phyloP scores from a whole-genome alignment of 2,113 vertebrate species.

The Scortum barcoo region DNA sequence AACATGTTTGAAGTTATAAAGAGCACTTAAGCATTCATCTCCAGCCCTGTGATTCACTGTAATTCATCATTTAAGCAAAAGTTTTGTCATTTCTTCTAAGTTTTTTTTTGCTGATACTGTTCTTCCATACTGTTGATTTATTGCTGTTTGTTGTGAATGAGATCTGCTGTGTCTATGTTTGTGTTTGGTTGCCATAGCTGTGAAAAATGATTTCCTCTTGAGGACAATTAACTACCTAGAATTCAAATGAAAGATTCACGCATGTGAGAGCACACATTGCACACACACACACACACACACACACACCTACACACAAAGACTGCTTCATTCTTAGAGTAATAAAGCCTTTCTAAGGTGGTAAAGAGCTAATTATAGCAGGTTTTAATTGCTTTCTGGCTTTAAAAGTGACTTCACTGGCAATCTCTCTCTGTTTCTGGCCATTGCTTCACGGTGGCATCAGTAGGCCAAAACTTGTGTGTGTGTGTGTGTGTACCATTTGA shows the following conservation, averaged over 20 bases:
- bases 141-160: slow-evolving; percentile 18
- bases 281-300: background rate
- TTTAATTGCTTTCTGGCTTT: slow-evolving; percentile 62
- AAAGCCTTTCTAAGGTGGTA: slow-evolving; percentile 33
- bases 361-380: slow-evolving; percentile 58
- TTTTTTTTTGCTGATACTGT: background rate
- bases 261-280: background rate
- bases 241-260: slow-evolving; percentile 5
- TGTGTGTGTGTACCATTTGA: slow-evolving; percentile 2
- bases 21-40: background rate
- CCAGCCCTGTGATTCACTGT: background rate
- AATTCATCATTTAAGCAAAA: background rate
- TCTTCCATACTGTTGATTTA: background rate
- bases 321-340: slow-evolving; percentile 34
- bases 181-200: background rate
- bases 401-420: slow-evolving; percentile 46
- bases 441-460: slow-evolving; percentile 14
- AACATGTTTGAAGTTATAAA: background rate
- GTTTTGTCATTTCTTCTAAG: background rate
- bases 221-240: slow-evolving; percentile 30
- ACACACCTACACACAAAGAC: slow-evolving; percentile 1
- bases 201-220: slow-evolving; percentile 32
- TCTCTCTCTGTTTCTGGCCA: slow-evolving; percentile 41
- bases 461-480: slow-evolving; percentile 25
- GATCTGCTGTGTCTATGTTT: slow-evolving; percentile 16